phyloP scores from a whole-genome alignment of 2,797 vertebrate species.

The Gallinago solitaria region DNA sequence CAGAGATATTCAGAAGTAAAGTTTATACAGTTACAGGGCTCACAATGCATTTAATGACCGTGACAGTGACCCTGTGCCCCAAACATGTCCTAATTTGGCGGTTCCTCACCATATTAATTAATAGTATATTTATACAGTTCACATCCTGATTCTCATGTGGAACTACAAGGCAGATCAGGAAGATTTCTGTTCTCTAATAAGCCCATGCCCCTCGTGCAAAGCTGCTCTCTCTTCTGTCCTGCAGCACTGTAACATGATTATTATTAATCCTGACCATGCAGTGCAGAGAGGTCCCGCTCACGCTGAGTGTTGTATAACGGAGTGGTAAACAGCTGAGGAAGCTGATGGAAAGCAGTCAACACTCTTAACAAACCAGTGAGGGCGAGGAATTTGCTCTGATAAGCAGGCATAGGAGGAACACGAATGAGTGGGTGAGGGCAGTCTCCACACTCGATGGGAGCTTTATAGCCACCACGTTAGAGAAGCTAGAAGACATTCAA shows the following conservation, averaged over 20 bases:
- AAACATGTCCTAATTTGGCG: neutral
- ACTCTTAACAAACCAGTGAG: neutral
- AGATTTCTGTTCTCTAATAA: neutral
- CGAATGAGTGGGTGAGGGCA: neutral
- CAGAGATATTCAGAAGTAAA: neutral
- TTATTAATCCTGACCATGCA: slow-evolving; percentile 6
- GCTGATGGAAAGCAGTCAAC: neutral
- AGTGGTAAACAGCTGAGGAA: neutral
- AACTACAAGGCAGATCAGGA: neutral
- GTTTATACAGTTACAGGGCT: neutral
- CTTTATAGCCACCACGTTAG: neutral
- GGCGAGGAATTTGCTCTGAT: slow-evolving; percentile 23
- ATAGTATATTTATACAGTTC: neutral
- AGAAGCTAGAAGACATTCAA: neutral
- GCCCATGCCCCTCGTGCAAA: neutral
- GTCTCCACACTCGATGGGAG: rapidly evolving
- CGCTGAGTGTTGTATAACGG: slow-evolving; percentile 27
- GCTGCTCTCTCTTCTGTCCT: neutral
- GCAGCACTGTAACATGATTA: neutral
- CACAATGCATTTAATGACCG: neutral
- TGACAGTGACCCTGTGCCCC: neutral
- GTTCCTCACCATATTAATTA: neutral
- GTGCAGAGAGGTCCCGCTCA: slow-evolving; percentile 18
- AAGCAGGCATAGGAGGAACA: neutral
- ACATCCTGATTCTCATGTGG: neutral